Percentiles rank a stretch among this genome's conserved stretches.
Conservation (phyloP, 2,113 vertebrate species). For the Gymnocephalus cernua region DNA sequence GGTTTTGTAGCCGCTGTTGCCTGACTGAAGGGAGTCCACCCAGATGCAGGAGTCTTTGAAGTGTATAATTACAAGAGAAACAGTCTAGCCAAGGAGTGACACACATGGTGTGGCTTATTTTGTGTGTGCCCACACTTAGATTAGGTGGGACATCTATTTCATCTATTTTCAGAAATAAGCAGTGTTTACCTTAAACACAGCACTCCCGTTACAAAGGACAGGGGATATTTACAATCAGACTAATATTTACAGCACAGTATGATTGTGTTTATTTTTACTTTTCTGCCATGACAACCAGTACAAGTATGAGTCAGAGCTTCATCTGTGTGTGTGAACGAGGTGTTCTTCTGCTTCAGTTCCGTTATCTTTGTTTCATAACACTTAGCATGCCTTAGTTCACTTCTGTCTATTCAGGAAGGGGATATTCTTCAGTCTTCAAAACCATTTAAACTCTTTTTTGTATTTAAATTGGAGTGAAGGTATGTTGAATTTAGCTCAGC, state of each 20-base stretch:
- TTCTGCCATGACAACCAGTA: conserved; percentile 6
- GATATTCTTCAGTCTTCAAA: neutral
- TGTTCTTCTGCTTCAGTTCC: neutral
- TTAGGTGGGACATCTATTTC: conserved; percentile 10
- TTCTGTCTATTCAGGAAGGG: neutral
- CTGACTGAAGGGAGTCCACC: conserved; percentile 32
- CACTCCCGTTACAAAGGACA: neutral
- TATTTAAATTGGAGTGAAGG: conserved; percentile 17
- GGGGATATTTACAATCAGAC: neutral
- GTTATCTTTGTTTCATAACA: neutral
- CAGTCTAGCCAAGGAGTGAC: conserved; percentile 42
- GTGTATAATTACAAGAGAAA: conserved; percentile 60
- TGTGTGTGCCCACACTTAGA: conserved; percentile 24
- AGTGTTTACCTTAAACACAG: conserved; percentile 19
- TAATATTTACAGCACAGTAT: neutral
- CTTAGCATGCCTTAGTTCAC: neutral
- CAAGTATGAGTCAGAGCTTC: conserved; percentile 35
- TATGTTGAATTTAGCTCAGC: conserved; percentile 12
- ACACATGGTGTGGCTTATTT: conserved; percentile 26
- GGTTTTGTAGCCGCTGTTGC: conserved; percentile 4
- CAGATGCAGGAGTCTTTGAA: conserved; percentile 13
- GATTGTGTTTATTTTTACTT: conserved; percentile 42
- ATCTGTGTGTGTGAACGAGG: neutral
- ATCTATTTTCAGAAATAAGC: conserved; percentile 17
- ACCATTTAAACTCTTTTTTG: neutral